These are phyloP conservation scores for Aviceda subcristata DNA, from an alignment of 2,113 vertebrate genomes.

Conservation along the genomic window DNA sequence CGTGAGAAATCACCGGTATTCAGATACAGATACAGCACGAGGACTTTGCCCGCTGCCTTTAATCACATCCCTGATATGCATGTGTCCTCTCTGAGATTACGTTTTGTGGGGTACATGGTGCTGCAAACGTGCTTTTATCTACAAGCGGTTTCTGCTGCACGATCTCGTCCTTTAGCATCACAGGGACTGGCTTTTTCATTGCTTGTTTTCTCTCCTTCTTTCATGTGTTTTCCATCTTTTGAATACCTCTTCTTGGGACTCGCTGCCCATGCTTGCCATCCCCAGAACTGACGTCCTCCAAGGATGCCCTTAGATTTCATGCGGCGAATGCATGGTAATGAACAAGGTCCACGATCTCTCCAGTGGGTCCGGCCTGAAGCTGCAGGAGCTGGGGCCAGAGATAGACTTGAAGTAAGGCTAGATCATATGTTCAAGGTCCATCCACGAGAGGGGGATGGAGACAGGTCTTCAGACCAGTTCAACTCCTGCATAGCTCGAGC, in stretches of 20 bases:
- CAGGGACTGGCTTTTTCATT: neutral
- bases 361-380: neutral
- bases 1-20: neutral
- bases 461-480: neutral
- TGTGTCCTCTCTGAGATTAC: neutral
- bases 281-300: neutral
- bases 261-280: neutral
- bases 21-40: neutral
- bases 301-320: neutral
- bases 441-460: neutral
- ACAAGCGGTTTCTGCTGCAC: neutral
- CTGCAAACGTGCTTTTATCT: neutral
- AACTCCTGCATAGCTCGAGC: too few relatives aligned
- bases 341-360: neutral
- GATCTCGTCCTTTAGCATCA: neutral
- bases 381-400: neutral
- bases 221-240: neutral
- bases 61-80: neutral
- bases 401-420: neutral
- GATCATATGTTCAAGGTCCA: neutral
- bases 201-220: neutral
- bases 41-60: neutral
- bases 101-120: neutral
- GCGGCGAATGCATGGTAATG: accelerated
- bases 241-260: neutral